phyloP scores from a whole-genome alignment of 2,888 invertebrate species.

The Acronicta psi region DNA sequence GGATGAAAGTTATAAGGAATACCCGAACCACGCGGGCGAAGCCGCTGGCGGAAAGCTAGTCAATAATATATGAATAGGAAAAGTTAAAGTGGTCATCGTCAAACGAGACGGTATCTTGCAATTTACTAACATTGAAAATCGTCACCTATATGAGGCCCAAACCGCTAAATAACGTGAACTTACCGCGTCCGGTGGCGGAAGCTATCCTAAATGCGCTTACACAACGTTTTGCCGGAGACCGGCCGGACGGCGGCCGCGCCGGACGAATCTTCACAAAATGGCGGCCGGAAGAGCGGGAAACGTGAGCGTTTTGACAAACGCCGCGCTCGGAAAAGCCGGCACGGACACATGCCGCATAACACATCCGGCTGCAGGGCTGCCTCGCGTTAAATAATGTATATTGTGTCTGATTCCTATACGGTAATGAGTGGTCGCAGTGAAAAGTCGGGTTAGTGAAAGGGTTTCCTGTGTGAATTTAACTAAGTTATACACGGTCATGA shows the following conservation, averaged over 20 bases:
- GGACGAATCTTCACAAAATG: constrained; percentile 86
- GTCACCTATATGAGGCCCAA: constrained; percentile 20
- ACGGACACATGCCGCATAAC: constrained; percentile 75
- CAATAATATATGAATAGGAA: no score
- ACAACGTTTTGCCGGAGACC: constrained; percentile 83
- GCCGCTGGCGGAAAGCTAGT: no score
- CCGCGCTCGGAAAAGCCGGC: constrained; percentile 74
- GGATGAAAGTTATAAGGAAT: no score
- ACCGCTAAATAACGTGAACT: constrained; percentile 46
- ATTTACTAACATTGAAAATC: constrained; percentile 8
- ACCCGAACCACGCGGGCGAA: no score
- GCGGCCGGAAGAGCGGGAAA: constrained; percentile 84
- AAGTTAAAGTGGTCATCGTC: no score
- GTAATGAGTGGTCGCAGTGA: constrained; percentile 43
- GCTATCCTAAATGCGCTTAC: constrained; percentile 83
- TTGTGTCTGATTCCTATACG: constrained; percentile 32
- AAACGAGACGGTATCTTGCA: no score
- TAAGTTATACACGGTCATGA: neutral
- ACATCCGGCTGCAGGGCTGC: constrained; percentile 66
- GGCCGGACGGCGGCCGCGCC: constrained; percentile 70
- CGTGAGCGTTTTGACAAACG: constrained; percentile 88
- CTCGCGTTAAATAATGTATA: constrained; percentile 44
- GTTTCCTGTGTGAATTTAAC: constrained; percentile 32
- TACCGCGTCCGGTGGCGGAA: constrained; percentile 62
- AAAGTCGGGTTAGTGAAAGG: constrained; percentile 39